A percentile compares a stretch with the other conserved stretches of the same genome.
Conservation (phyloP, 1,140 invertebrate species). For the Diorhabda elongata region DNA sequence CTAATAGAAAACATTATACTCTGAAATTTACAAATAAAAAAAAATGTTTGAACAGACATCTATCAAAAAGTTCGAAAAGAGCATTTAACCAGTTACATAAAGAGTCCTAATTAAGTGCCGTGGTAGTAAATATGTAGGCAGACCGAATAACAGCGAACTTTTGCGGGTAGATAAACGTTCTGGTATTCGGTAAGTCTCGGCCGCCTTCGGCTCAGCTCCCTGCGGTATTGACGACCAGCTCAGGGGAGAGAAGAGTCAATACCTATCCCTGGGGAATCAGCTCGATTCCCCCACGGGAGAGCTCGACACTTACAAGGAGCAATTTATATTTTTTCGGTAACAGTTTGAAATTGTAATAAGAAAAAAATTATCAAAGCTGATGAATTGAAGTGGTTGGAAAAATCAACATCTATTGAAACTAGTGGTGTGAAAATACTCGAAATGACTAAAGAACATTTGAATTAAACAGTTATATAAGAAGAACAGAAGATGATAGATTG, state of each 20-base stretch:
- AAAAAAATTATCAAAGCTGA: too few species aligned
- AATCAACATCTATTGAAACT: too few species aligned
- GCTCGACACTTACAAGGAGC: not conserved
- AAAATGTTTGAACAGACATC: not conserved
- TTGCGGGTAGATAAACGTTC: conserved; percentile 27
- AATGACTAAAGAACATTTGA: too few species aligned
- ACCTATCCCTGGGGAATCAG: conserved; percentile 45
- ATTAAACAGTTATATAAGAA: too few species aligned
- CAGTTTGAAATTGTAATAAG: too few species aligned
- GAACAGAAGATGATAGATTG: too few species aligned
- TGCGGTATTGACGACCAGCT: conserved; percentile 48
- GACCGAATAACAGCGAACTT: conserved; percentile 29
- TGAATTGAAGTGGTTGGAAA: too few species aligned
- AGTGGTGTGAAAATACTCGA: too few species aligned
- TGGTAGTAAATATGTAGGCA: conserved; percentile 30
- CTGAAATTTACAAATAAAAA: not conserved
- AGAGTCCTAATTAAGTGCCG: conserved; percentile 31
- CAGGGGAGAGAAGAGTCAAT: conserved; percentile 48
- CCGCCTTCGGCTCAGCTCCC: conserved; percentile 40
- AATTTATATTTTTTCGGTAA: not conserved
- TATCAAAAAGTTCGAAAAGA: conserved; percentile 15
- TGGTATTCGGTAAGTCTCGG: conserved; percentile 26
- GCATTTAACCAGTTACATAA: conserved; percentile 22
- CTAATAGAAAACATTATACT: too few species aligned
- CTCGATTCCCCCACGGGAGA: conserved; percentile 34